Evolutionary conservation across 2,113 vertebrate genomes (phyloP).

Genomic region (Brachypodius melanocephalos): DNA sequence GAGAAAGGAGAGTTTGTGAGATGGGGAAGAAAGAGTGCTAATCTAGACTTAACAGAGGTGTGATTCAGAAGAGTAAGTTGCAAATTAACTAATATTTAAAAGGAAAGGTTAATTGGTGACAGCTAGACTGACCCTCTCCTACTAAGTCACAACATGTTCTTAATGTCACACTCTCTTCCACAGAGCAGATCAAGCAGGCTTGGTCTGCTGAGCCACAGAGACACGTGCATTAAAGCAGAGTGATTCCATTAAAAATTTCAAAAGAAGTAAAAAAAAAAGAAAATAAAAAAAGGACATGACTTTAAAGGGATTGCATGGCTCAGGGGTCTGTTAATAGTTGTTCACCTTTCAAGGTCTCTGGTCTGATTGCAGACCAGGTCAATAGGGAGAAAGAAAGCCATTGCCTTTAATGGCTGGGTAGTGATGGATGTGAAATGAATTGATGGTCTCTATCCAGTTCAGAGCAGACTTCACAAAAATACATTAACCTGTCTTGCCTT

Average conservation of each 20-base stretch:
- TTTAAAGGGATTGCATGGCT: neutral
- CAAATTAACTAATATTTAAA: neutral
- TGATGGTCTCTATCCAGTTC: constrained; percentile 1
- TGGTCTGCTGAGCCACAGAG: neutral
- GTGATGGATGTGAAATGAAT: constrained; percentile 38
- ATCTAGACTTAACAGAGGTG: neutral
- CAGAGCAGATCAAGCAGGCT: neutral
- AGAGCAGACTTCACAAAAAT: neutral
- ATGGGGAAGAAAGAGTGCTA: neutral
- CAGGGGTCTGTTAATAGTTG: neutral
- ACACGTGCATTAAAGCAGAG: neutral
- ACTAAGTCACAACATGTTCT: neutral
- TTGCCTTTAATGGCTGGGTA: constrained; percentile 14
- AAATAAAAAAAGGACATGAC: neutral
- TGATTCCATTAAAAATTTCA: neutral
- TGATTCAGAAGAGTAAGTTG: neutral
- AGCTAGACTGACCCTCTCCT: neutral
- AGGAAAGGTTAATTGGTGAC: neutral
- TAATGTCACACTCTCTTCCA: neutral
- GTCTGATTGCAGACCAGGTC: constrained; percentile 26
- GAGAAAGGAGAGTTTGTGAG: neutral
- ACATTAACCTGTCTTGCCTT: neutral
- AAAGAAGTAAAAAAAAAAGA: neutral
- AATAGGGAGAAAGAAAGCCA: constrained; percentile 32
- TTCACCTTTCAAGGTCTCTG: constrained; percentile 24